These are phyloP conservation scores for Aptenodytes patagonicus DNA, from an alignment of 2,113 vertebrate species.

Conservation along the genomic window DNA sequence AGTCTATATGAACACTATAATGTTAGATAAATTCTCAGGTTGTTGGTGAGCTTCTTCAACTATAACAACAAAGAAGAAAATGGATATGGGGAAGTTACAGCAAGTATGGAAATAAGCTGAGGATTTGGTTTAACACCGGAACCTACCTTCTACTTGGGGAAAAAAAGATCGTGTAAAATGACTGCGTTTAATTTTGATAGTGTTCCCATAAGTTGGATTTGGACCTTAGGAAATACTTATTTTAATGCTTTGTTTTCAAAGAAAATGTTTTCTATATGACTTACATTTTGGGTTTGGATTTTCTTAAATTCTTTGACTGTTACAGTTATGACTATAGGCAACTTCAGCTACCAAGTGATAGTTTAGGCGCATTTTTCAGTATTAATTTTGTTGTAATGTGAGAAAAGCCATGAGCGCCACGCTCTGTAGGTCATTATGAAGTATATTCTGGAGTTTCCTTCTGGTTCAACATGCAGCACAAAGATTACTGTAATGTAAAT, in stretches of 20 bases:
- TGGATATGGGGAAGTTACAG: not conserved
- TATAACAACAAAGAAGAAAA: not conserved
- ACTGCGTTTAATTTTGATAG: not conserved
- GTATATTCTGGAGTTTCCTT: not conserved
- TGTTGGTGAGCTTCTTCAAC: not conserved
- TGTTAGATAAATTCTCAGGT: not conserved
- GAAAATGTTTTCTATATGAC: not conserved
- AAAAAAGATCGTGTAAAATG: not conserved
- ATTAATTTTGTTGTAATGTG: not conserved
- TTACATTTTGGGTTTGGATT: not conserved
- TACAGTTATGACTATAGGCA: not conserved
- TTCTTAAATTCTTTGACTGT: not conserved
- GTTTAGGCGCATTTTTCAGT: not conserved
- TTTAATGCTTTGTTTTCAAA: not conserved
- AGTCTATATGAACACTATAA: not conserved
- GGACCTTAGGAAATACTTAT: not conserved
- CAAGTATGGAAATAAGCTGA: not conserved
- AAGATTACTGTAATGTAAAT: conserved; percentile 28
- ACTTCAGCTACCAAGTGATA: not conserved
- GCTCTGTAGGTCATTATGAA: not conserved
- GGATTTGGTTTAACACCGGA: not conserved
- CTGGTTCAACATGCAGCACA: conserved; percentile 10
- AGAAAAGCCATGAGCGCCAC: not conserved
- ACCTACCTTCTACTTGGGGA: not conserved
- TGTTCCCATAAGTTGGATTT: not conserved